Conservation (phyloP, 2,113 vertebrate species). For the Zosterops lateralis region DNA sequence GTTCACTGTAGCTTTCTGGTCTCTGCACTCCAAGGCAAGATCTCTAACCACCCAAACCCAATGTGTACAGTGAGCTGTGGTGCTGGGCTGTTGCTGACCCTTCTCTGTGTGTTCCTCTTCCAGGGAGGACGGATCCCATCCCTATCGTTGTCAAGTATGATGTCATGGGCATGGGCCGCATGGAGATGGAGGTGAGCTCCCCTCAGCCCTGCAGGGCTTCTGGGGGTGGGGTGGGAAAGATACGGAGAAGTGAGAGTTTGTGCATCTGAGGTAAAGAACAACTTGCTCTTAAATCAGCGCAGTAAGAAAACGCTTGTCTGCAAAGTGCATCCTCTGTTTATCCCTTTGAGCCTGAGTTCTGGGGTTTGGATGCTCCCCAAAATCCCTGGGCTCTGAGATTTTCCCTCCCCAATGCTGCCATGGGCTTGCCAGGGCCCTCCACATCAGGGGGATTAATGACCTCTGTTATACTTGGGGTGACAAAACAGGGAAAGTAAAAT, state of each 20-base stretch:
- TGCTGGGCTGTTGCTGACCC: slow-evolving; percentile 37
- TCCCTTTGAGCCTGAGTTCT: background rate
- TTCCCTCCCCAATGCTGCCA: background rate
- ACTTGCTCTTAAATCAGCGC: background rate
- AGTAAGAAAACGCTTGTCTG: background rate
- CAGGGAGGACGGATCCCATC: slow-evolving; percentile 97
- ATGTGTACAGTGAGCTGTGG: slow-evolving; percentile 83
- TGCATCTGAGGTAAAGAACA: background rate
- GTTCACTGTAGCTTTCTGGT: slow-evolving; percentile 99
- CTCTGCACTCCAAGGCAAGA: slow-evolving; percentile 99
- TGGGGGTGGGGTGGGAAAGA: background rate
- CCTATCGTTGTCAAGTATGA: slow-evolving; percentile 98
- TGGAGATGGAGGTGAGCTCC: slow-evolving; percentile 94
- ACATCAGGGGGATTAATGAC: background rate
- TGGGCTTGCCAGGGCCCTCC: background rate
- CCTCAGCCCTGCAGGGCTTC: background rate
- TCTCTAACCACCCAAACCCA: slow-evolving; percentile 97
- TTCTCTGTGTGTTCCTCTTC: slow-evolving; percentile 77
- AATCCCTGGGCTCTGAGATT: background rate
- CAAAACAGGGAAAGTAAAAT: background rate
- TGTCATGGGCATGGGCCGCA: slow-evolving; percentile 99
- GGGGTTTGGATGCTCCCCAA: background rate
- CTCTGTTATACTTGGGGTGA: background rate
- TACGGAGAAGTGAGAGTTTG: background rate
- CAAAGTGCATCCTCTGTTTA: background rate